These are phyloP conservation scores for Sarcoramphus papa DNA, from an alignment of 2,797 vertebrate genomes.

Conservation along the genomic window DNA sequence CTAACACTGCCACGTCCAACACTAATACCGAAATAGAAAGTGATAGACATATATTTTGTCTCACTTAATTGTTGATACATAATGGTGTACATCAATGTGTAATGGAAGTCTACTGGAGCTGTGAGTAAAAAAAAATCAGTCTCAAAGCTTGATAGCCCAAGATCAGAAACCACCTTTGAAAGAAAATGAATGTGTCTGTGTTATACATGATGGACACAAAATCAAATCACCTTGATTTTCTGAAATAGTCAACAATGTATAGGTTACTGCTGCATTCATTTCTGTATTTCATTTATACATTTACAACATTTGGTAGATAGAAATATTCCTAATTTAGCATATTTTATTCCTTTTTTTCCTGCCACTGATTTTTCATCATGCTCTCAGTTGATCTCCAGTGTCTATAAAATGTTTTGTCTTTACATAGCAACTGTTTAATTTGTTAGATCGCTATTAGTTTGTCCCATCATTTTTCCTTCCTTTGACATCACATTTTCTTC, in stretches of 20 bases:
- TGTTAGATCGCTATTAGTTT: not conserved
- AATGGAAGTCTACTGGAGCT: not conserved
- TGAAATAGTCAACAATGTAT: not conserved
- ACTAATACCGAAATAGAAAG: not conserved
- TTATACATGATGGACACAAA: not conserved
- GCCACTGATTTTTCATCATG: not conserved
- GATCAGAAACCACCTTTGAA: not conserved
- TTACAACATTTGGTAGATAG: not conserved
- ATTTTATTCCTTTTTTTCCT: not conserved
- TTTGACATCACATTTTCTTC: not conserved
- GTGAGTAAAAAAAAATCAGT: not conserved
- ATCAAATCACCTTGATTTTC: not conserved
- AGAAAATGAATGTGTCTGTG: not conserved
- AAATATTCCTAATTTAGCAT: not conserved
- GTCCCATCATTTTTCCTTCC: not conserved
- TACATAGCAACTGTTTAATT: not conserved
- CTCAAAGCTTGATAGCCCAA: not conserved
- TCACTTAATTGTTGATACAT: not conserved
- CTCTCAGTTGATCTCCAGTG: not conserved
- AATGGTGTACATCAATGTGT: rapidly evolving
- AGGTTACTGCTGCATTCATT: not conserved
- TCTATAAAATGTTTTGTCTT: not conserved
- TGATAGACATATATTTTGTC: not conserved
- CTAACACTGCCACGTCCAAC: not conserved
- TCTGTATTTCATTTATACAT: not conserved